phyloP scores from a whole-genome alignment of 2,888 invertebrate species.

The Leucophora obtusa region DNA sequence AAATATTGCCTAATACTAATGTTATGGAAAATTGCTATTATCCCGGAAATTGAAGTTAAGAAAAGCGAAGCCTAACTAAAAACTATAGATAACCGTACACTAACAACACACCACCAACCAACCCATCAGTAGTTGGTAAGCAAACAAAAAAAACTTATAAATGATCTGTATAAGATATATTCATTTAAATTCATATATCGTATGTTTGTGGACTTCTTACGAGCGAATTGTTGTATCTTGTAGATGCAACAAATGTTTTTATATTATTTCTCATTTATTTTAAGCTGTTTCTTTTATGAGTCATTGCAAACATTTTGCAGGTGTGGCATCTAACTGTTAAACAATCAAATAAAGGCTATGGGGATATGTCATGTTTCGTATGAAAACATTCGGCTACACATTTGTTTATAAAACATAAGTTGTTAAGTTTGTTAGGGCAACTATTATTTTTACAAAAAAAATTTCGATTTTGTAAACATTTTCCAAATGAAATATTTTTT shows the following conservation, averaged over 20 bases:
- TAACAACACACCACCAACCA: no score
- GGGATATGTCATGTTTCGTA: slow-evolving; percentile 58
- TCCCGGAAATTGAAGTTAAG: slow-evolving; percentile 71
- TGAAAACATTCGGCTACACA: slow-evolving; percentile 22
- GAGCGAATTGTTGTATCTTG: not conserved
- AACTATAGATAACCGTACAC: not conserved
- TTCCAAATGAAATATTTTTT: no score
- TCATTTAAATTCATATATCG: not conserved
- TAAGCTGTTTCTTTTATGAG: slow-evolving; percentile 29
- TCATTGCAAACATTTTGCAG: slow-evolving; percentile 68
- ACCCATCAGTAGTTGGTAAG: not conserved
- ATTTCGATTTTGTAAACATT: no score
- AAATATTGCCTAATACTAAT: not conserved
- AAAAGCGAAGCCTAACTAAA: not conserved
- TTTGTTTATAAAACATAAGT: not conserved
- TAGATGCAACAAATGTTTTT: slow-evolving; percentile 44
- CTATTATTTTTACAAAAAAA: not conserved
- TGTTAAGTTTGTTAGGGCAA: not conserved
- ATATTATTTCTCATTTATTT: slow-evolving; percentile 1
- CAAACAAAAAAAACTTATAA: not conserved
- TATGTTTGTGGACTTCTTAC: no score
- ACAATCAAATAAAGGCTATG: slow-evolving; percentile 54
- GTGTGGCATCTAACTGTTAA: slow-evolving; percentile 70
- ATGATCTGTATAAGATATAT: not conserved
- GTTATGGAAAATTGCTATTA: slow-evolving; percentile 32